Conservation (phyloP, 2,113 vertebrate genomes). For the Peucedramus taeniatus region DNA sequence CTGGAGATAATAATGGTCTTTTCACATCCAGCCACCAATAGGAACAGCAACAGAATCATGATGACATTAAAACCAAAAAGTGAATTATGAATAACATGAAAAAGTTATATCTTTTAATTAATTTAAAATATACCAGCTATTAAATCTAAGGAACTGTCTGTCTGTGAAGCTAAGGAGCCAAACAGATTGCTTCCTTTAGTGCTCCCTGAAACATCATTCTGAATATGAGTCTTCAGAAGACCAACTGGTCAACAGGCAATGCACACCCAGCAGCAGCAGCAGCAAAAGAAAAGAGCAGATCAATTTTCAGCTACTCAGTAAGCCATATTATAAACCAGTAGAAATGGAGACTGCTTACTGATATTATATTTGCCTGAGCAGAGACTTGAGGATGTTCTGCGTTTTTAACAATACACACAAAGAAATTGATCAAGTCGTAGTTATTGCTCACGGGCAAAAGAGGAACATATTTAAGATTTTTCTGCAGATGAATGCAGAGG, state of each 20-base stretch:
- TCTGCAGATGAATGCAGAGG: slow-evolving; percentile 40
- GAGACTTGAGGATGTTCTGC: slow-evolving; percentile 5
- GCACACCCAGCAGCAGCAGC: neutral
- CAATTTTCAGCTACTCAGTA: neutral
- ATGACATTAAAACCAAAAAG: neutral
- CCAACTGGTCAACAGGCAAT: neutral
- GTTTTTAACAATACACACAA: slow-evolving; percentile 34
- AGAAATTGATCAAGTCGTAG: slow-evolving; percentile 12
- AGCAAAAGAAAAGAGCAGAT: neutral
- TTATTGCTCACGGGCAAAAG: slow-evolving; percentile 24
- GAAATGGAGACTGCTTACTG: neutral
- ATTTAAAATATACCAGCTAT: neutral
- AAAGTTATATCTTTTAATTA: neutral
- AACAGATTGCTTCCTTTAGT: neutral
- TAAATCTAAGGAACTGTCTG: neutral
- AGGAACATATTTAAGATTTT: slow-evolving; percentile 59
- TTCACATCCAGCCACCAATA: neutral
- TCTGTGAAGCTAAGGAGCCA: neutral
- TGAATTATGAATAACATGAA: neutral
- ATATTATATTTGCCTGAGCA: neutral
- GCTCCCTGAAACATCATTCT: neutral
- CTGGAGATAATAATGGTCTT: neutral
- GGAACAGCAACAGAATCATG: neutral
- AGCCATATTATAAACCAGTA: neutral
- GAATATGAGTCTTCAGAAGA: neutral